Conservation (phyloP, 2,113 vertebrate species). For the Rhinolophus ferrumequinum region DNA sequence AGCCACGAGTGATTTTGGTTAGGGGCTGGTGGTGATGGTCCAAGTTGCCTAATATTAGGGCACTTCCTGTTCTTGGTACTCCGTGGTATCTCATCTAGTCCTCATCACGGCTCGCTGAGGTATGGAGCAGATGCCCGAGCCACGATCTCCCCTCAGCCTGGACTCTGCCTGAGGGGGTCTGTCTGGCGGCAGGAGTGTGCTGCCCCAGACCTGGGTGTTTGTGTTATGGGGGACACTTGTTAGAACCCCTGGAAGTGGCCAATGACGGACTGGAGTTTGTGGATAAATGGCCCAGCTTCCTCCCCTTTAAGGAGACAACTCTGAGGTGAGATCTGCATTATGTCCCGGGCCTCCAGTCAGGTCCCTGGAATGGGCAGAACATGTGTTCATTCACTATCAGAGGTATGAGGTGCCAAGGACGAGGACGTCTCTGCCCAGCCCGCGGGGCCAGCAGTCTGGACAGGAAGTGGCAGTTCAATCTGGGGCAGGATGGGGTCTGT, state of each 20-base stretch:
- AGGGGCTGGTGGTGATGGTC: background rate
- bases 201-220: fast-evolving
- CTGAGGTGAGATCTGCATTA: background rate
- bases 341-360: background rate
- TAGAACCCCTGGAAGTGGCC: background rate
- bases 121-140: fast-evolving
- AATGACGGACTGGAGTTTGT: background rate
- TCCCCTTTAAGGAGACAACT: background rate
- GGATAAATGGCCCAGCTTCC: background rate
- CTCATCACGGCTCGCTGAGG: background rate
- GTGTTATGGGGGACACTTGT: background rate
- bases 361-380: background rate
- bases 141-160: too few relatives aligned
- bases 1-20: background rate
- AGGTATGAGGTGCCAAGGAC: background rate
- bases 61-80: background rate
- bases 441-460: background rate
- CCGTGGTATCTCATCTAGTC: background rate
- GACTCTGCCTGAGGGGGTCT: background rate
- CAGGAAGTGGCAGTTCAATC: background rate
- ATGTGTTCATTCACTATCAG: background rate
- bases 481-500: background rate
- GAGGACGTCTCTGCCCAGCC: fast-evolving
- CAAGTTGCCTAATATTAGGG: background rate
- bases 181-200: background rate